Percentiles rank a stretch among this genome's conserved stretches.
Conservation (phyloP, 2,797 vertebrate species). For the Mormyrops boulengeri region DNA sequence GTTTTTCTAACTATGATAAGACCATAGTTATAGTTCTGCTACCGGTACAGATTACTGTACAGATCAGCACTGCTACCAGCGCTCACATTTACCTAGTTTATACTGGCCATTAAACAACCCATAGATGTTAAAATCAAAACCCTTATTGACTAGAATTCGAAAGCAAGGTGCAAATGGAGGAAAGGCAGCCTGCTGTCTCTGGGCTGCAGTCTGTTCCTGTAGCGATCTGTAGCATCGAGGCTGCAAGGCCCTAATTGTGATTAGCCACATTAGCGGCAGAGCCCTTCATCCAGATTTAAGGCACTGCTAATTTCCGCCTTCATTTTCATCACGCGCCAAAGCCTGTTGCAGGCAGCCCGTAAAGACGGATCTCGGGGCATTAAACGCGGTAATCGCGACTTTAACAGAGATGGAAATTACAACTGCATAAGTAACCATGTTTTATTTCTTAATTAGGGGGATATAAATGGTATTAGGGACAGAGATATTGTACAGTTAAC, state of each 20-base stretch:
- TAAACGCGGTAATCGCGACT: slow-evolving; percentile 40
- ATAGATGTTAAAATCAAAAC: not conserved
- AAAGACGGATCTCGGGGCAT: slow-evolving; percentile 38
- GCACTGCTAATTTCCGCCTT: slow-evolving; percentile 48
- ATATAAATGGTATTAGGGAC: slow-evolving; percentile 29
- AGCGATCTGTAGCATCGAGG: slow-evolving; percentile 53
- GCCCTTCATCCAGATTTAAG: slow-evolving; percentile 60
- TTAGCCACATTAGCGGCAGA: slow-evolving; percentile 55
- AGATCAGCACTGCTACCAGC: not conserved
- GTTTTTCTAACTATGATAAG: not conserved
- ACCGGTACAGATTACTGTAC: not conserved
- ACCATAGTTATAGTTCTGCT: not conserved
- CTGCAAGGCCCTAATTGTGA: slow-evolving; percentile 62
- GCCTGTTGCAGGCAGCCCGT: slow-evolving; percentile 50
- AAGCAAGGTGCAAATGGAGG: slow-evolving; percentile 49
- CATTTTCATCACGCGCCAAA: slow-evolving; percentile 56
- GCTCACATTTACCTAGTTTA: not conserved
- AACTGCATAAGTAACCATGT: slow-evolving; percentile 33
- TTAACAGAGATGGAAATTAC: slow-evolving; percentile 40
- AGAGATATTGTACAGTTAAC: slow-evolving; percentile 19
- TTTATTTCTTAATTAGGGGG: slow-evolving; percentile 37
- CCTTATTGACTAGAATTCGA: too few relatives aligned
- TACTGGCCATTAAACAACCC: not conserved
- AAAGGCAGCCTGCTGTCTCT: not conserved
- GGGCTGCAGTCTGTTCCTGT: slow-evolving; percentile 55